A percentile compares a stretch with the other conserved stretches of the same genome.
Evolutionary conservation across 2,888 invertebrate genomes (phyloP).

Genomic region (Perdita meconis): DNA sequence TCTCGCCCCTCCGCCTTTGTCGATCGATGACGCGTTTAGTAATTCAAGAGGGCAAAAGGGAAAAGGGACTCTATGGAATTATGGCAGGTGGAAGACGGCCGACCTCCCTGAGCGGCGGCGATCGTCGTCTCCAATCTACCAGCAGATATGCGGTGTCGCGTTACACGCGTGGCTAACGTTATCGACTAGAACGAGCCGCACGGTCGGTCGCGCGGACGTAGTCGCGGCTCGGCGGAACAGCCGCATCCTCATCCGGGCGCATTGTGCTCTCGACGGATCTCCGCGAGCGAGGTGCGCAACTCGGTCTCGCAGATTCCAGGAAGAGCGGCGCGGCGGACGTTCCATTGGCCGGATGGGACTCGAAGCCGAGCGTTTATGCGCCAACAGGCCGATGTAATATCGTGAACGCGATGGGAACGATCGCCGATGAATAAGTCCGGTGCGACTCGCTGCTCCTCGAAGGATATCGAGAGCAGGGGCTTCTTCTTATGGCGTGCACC

Average conservation of each 20-base stretch:
- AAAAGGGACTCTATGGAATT: slow-evolving; percentile 66
- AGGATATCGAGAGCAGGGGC: slow-evolving; percentile 58
- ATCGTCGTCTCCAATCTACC: slow-evolving; percentile 74
- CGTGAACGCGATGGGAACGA: slow-evolving; percentile 69
- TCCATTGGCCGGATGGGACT: slow-evolving; percentile 57
- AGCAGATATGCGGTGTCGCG: slow-evolving; percentile 74
- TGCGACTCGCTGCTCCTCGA: slow-evolving; percentile 64
- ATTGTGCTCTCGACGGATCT: too few relatives aligned
- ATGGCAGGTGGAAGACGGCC: slow-evolving; percentile 81
- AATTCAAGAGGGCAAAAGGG: slow-evolving; percentile 59
- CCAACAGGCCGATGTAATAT: slow-evolving; percentile 35
- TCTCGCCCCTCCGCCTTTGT: slow-evolving; percentile 19
- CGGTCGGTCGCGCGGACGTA: slow-evolving; percentile 45
- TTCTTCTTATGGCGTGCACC: slow-evolving; percentile 73
- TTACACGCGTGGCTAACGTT: slow-evolving; percentile 73
- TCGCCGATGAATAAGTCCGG: slow-evolving; percentile 82
- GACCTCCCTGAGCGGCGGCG: slow-evolving; percentile 76
- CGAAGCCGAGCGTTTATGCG: slow-evolving; percentile 40
- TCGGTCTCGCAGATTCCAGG: slow-evolving; percentile 2
- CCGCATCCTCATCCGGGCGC: slow-evolving; percentile 11
- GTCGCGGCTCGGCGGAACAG: slow-evolving; percentile 15
- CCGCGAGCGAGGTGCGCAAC: background rate
- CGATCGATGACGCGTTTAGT: slow-evolving; percentile 57
- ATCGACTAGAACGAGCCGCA: slow-evolving; percentile 45
- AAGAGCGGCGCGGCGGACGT: slow-evolving; percentile 27